A percentile compares a stretch with the other conserved stretches of the same genome.
Conservation (phyloP, 2,113 vertebrate species). For the Trogon surrucura region DNA sequence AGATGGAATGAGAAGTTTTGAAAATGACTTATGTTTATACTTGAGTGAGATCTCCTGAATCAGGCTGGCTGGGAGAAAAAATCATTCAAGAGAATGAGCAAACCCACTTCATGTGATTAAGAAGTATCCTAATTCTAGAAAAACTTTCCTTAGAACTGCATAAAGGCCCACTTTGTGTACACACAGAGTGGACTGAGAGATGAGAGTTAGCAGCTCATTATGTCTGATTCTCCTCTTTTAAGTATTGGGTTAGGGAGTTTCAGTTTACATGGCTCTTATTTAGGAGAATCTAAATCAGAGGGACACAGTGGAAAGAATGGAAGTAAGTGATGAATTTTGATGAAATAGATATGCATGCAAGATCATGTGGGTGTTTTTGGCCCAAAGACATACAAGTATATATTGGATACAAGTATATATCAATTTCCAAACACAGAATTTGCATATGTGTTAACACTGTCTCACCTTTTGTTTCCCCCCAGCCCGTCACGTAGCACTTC, state of each 20-base stretch:
- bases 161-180: background rate
- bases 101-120: background rate
- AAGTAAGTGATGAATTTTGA: background rate
- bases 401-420: background rate
- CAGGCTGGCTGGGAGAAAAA: background rate
- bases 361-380: background rate
- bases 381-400: background rate
- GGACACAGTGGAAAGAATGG: background rate
- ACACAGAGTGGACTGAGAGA: background rate
- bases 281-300: background rate
- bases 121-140: background rate
- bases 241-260: background rate
- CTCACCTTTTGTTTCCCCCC: constrained; percentile 93
- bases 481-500: constrained; percentile 91
- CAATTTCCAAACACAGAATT: background rate
- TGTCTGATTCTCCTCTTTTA: background rate
- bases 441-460: background rate
- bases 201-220: background rate
- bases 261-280: background rate
- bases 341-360: background rate
- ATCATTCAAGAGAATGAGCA: background rate
- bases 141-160: background rate
- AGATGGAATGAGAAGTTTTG: background rate
- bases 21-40: background rate
- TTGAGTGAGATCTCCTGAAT: background rate